phyloP scores from a whole-genome alignment of 2,888 invertebrate species.

The Sarcophaga carnaria region DNA sequence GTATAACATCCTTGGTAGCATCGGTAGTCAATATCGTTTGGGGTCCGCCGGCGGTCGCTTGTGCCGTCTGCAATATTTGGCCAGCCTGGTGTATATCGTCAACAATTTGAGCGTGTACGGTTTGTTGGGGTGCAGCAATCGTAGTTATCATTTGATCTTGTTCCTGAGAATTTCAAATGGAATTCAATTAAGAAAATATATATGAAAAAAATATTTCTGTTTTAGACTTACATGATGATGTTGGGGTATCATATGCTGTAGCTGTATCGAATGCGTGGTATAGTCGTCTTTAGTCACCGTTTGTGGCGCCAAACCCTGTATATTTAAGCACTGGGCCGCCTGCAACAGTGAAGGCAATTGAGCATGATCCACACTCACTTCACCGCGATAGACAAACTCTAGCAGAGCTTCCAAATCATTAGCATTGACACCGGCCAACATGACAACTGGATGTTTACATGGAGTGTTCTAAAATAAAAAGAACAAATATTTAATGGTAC shows the following conservation, averaged over 20 bases:
- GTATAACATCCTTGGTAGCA: slow-evolving; percentile 81
- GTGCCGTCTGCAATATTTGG: slow-evolving; percentile 79
- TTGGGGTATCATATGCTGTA: slow-evolving; percentile 82
- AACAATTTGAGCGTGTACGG: slow-evolving; percentile 82
- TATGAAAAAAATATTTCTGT: not conserved
- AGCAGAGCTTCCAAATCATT: slow-evolving; percentile 85
- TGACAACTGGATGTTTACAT: slow-evolving; percentile 86
- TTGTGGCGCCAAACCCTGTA: slow-evolving; percentile 84
- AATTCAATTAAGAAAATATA: not conserved
- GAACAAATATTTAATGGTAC: slow-evolving; percentile 19
- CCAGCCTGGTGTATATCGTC: slow-evolving; percentile 81
- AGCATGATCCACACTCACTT: slow-evolving; percentile 85
- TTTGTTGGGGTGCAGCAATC: slow-evolving; percentile 81
- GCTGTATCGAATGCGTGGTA: slow-evolving; percentile 81
- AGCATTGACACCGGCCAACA: slow-evolving; percentile 85
- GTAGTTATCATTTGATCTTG: slow-evolving; percentile 82
- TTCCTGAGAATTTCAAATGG: slow-evolving; percentile 70
- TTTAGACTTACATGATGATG: slow-evolving; percentile 79
- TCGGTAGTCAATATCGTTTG: slow-evolving; percentile 80
- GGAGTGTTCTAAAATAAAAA: slow-evolving; percentile 83
- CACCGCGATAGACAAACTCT: slow-evolving; percentile 85
- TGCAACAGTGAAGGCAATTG: slow-evolving; percentile 85
- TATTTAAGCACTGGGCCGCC: slow-evolving; percentile 85
- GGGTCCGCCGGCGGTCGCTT: slow-evolving; percentile 76
- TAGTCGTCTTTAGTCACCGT: slow-evolving; percentile 82